phyloP scores from a whole-genome alignment of 2,888 invertebrate genomes.

The Drosophila diplacantha region DNA sequence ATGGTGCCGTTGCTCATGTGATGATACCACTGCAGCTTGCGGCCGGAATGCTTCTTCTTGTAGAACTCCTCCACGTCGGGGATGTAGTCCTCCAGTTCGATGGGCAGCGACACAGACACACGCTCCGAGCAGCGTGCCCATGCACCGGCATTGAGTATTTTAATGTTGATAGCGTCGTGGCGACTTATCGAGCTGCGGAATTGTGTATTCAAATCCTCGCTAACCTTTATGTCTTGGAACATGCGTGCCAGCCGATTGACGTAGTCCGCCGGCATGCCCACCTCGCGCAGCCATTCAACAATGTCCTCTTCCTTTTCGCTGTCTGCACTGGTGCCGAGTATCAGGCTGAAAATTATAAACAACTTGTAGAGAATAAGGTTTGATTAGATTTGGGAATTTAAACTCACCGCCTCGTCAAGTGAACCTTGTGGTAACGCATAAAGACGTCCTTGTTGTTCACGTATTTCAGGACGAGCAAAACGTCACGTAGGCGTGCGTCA shows the following conservation, averaged over 20 bases:
- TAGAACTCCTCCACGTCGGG: conserved; percentile 99
- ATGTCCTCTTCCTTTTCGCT: conserved; percentile 99
- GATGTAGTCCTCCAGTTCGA: conserved; percentile 98
- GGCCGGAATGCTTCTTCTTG: conserved; percentile 96
- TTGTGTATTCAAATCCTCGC: conserved; percentile 96
- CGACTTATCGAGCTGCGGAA: conserved; percentile 90
- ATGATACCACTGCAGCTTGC: conserved; percentile 99
- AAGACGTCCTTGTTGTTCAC: conserved; percentile 99
- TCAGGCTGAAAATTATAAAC: conserved; percentile 81
- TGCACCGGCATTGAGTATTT: conserved; percentile 98
- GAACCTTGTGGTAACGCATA: conserved; percentile 99
- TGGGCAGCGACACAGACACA: conserved; percentile 95
- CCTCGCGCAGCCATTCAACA: conserved; percentile 98
- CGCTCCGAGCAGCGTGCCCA: conserved; percentile 97
- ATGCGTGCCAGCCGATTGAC: conserved; percentile 98
- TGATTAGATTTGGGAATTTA: background rate
- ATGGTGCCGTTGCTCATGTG: conserved; percentile 99
- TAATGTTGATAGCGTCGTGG: conserved; percentile 96
- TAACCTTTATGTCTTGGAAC: conserved; percentile 98
- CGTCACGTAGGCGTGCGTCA: conserved; percentile 93
- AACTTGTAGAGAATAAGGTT: background rate
- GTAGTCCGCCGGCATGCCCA: conserved; percentile 99
- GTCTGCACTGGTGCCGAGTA: conserved; percentile 98
- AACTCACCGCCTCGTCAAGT: conserved; percentile 87
- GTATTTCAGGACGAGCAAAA: conserved; percentile 97